Evolutionary conservation across 2,113 vertebrate species (phyloP).

Genomic region (Oncorhynchus mykiss): DNA sequence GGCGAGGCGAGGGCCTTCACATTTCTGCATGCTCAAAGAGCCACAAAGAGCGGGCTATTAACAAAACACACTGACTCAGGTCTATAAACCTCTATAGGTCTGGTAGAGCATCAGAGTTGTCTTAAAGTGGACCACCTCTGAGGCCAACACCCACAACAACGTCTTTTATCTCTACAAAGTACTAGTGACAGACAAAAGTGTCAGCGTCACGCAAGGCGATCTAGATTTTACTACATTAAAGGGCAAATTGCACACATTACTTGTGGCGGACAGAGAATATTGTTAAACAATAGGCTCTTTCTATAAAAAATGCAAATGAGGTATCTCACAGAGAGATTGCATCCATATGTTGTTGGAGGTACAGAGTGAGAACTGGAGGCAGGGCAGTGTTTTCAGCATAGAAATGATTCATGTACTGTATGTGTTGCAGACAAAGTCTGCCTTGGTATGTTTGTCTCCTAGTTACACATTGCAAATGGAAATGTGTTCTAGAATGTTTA

Average conservation of each 20-base stretch:
- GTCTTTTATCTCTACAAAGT: conserved; percentile 27
- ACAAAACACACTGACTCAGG: conserved; percentile 6
- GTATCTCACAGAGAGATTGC: conserved; percentile 63
- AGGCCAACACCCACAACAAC: conserved; percentile 36
- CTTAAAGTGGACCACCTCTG: conserved; percentile 4
- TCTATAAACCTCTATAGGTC: neutral
- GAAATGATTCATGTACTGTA: neutral
- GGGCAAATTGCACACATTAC: conserved; percentile 57
- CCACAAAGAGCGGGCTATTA: neutral
- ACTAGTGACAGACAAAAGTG: conserved; percentile 64
- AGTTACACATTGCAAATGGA: no score
- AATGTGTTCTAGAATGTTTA: no score
- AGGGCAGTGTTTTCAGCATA: neutral
- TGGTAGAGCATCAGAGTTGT: conserved; percentile 18
- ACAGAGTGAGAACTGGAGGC: conserved; percentile 9
- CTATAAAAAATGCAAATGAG: conserved; percentile 56
- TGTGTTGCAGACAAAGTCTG: neutral
- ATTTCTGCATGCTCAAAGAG: conserved; percentile 7
- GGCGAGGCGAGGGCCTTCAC: neutral
- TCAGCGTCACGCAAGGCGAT: conserved; percentile 57
- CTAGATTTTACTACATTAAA: conserved; percentile 63
- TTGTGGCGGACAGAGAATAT: conserved; percentile 40
- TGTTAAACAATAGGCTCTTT: conserved; percentile 56
- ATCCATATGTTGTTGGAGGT: conserved; percentile 57
- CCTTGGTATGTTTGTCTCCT: neutral